phyloP scores from a whole-genome alignment of 2,113 vertebrate genomes.

The Neopipo cinnamomea region DNA sequence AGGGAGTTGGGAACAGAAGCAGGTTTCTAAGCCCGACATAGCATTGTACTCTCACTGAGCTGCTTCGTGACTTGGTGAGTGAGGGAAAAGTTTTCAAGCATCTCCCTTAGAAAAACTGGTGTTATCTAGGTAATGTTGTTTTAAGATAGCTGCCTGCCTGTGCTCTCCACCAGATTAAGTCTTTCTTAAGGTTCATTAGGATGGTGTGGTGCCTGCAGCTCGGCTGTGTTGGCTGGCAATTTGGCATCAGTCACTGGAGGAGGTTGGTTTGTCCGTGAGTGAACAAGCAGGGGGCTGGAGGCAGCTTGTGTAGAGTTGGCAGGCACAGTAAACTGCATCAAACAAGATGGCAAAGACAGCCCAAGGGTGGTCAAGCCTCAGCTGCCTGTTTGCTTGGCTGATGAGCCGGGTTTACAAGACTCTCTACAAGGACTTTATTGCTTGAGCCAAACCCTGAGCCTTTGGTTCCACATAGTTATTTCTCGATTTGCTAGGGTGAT shows the following conservation, averaged over 20 bases:
- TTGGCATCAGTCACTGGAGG: background rate
- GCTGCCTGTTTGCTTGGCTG: background rate
- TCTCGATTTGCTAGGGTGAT: background rate
- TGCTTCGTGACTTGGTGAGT: background rate
- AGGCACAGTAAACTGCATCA: background rate
- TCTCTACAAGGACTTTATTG: background rate
- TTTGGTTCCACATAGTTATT: background rate
- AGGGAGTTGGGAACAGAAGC: background rate
- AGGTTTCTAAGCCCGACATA: background rate
- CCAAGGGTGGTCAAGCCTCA: background rate
- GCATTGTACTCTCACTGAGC: background rate
- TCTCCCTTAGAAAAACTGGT: background rate
- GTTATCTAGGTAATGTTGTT: background rate
- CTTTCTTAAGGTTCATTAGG: background rate
- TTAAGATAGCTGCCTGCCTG: background rate
- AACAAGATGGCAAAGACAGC: background rate
- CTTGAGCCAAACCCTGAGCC: background rate
- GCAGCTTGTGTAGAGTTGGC: background rate
- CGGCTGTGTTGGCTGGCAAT: fast-evolving
- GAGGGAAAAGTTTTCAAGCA: background rate
- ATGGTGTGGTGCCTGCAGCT: background rate
- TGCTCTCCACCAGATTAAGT: background rate
- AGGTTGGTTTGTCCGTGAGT: background rate
- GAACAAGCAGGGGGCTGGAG: background rate
- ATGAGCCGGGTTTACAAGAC: fast-evolving